These are phyloP conservation scores for Ceyx cyanopectus DNA, from an alignment of 2,113 vertebrate genomes.

Conservation along the genomic window DNA sequence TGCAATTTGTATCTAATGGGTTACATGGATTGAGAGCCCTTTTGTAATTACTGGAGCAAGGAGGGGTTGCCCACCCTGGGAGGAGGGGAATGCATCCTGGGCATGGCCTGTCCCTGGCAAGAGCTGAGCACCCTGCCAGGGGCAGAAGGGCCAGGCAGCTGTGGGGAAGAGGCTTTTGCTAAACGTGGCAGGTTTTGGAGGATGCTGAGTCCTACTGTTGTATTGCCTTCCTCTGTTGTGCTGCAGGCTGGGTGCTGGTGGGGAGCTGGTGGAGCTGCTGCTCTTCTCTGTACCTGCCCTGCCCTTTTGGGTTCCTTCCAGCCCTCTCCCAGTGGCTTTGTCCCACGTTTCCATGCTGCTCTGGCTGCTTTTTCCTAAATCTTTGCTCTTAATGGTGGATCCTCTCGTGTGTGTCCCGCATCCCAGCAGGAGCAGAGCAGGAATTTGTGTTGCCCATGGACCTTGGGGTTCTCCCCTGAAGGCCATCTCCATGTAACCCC, in stretches of 20 bases:
- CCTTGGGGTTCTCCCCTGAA: neutral
- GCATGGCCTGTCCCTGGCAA: rapidly evolving
- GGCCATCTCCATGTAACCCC: neutral
- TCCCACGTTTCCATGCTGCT: neutral
- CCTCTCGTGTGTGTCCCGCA: neutral
- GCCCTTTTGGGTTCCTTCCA: neutral
- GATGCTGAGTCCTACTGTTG: rapidly evolving
- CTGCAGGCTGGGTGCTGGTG: neutral
- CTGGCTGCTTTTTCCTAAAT: neutral
- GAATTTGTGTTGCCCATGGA: rapidly evolving
- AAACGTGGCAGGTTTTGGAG: neutral
- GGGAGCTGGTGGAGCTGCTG: neutral
- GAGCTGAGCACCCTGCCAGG: neutral
- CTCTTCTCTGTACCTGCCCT: neutral
- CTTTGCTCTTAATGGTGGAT: neutral
- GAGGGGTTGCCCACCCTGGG: neutral
- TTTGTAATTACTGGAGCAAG: neutral
- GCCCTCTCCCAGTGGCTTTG: neutral
- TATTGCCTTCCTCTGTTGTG: neutral
- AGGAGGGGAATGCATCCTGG: neutral
- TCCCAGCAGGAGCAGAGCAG: neutral
- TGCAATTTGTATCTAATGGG: constrained; percentile 50
- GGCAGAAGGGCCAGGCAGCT: rapidly evolving
- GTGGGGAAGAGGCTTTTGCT: neutral
- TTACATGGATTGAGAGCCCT: constrained; percentile 10